Conservation (phyloP, 2,888 invertebrate genomes). For the Ceraclea dissimilis region DNA sequence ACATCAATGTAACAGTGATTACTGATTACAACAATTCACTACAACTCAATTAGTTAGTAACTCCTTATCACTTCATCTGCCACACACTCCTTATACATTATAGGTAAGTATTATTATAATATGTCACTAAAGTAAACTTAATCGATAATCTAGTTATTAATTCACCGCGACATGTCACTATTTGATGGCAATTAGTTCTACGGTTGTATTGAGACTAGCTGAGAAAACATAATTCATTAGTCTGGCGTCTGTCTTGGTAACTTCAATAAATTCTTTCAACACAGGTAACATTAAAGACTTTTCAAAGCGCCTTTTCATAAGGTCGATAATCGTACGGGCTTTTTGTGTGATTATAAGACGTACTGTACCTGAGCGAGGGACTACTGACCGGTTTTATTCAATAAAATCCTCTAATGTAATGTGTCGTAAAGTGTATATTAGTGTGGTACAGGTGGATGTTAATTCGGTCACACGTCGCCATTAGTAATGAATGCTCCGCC, state of each 20-base stretch:
- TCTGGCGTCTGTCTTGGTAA: background rate
- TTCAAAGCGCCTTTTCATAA: background rate
- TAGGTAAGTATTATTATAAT: no score
- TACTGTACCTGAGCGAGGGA: background rate
- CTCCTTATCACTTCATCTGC: background rate
- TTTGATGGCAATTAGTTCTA: constrained; percentile 6
- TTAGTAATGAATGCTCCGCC: constrained; percentile 20
- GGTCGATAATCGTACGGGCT: background rate
- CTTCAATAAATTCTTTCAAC: background rate
- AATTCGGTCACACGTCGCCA: constrained; percentile 20
- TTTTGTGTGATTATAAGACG: background rate
- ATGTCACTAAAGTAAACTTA: no score
- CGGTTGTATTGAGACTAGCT: constrained; percentile 2
- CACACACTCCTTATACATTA: background rate
- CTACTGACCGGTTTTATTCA: background rate
- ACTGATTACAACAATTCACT: background rate
- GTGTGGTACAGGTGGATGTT: background rate
- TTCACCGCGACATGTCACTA: constrained; percentile 6
- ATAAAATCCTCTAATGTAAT: background rate
- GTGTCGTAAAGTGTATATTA: background rate
- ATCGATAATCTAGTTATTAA: background rate
- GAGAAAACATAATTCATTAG: background rate
- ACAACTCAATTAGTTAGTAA: background rate
- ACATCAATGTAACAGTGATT: background rate
- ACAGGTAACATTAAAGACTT: background rate